phyloP scores from a whole-genome alignment of 2,888 invertebrate genomes.

The Gymnocheta viridis region DNA sequence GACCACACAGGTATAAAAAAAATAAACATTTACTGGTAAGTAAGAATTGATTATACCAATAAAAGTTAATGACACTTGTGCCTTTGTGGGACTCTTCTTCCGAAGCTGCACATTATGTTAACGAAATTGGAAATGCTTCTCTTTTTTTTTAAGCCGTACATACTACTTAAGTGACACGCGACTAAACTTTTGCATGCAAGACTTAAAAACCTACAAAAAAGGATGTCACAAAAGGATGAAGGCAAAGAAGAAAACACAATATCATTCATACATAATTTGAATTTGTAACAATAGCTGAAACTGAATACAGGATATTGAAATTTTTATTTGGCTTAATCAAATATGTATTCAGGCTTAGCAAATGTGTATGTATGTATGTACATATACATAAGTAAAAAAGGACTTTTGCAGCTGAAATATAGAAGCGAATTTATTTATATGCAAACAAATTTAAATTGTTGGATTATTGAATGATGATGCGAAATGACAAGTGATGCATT shows the following conservation, averaged over 20 bases:
- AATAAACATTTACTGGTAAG: conserved; percentile 36
- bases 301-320: conserved; percentile 50
- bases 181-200: conserved; percentile 57
- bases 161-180: conserved; percentile 65
- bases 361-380: background rate
- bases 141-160: conserved; percentile 12
- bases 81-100: conserved; percentile 2
- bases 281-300: conserved; percentile 22
- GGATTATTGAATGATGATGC: conserved; percentile 48
- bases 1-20: conserved; percentile 44
- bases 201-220: conserved; percentile 17
- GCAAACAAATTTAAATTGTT: conserved; percentile 42
- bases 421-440: conserved; percentile 23
- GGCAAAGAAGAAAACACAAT: conserved; percentile 3
- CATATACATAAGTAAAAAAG: background rate
- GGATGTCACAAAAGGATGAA: conserved; percentile 12
- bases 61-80: conserved; percentile 66
- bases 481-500: conserved; percentile 66
- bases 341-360: conserved; percentile 33
- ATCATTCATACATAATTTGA: conserved; percentile 34
- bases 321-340: conserved; percentile 37
- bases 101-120: conserved; percentile 3
- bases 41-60: conserved; percentile 64
- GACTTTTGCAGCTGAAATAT: conserved; percentile 50
- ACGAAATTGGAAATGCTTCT: conserved; percentile 20